phyloP scores from a whole-genome alignment of 2,113 vertebrate species.

The Phyllostomus hastatus region DNA sequence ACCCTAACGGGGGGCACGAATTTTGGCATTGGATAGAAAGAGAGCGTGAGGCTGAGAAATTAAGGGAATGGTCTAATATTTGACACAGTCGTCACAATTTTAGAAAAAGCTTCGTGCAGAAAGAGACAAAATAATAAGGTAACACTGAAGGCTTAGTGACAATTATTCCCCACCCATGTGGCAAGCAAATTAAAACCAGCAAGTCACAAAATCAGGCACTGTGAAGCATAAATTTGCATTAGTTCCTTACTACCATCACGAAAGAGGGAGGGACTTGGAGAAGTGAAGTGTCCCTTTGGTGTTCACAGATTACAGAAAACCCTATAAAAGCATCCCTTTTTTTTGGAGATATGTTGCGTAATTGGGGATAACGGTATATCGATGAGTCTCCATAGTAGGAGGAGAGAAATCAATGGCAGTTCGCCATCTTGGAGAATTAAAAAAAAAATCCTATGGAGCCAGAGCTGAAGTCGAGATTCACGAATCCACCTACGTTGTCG shows the following conservation, averaged over 20 bases:
- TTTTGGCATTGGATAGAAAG: not conserved
- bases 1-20: not conserved
- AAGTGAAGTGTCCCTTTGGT: not conserved
- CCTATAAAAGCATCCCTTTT: not conserved
- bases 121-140: not conserved
- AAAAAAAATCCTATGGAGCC: constrained; percentile 77
- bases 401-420: constrained; percentile 78
- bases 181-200: not conserved
- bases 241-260: not conserved
- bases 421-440: constrained; percentile 89
- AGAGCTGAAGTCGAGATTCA: constrained; percentile 81
- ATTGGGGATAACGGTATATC: constrained; percentile 54
- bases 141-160: not conserved
- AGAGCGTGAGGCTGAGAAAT: not conserved
- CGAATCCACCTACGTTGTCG: constrained; percentile 75
- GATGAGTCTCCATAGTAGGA: constrained; percentile 57
- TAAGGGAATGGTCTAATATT: not conserved
- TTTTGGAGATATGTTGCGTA: constrained; percentile 41
- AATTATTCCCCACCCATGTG: constrained; percentile 12
- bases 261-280: not conserved
- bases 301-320: not conserved
- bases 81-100: not conserved
- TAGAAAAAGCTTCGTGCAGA: not conserved
- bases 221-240: not conserved
- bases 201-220: not conserved